phyloP scores from a whole-genome alignment of 2,888 invertebrate genomes.

The Caenorhabditis becei region DNA sequence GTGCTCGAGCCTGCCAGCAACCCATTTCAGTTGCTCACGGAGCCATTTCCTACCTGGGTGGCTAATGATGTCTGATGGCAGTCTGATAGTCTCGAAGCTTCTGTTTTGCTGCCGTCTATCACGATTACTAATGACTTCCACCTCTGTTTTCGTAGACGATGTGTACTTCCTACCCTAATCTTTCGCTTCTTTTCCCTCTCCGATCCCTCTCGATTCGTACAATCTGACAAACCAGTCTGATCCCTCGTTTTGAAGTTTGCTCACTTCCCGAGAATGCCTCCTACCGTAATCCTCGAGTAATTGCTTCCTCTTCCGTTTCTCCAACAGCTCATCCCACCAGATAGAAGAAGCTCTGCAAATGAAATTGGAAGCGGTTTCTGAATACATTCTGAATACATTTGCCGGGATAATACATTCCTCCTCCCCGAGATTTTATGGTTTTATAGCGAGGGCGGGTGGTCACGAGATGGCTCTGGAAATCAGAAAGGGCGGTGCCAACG shows the following conservation, averaged over 20 bases:
- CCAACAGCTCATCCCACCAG: background rate
- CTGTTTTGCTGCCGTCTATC: background rate
- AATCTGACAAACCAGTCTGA: background rate
- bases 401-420: conserved; percentile 25
- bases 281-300: background rate
- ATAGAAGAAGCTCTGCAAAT: conserved; percentile 2
- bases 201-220: background rate
- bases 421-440: background rate
- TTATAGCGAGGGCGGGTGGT: conserved; percentile 27
- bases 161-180: background rate
- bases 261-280: background rate
- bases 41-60: too few species aligned
- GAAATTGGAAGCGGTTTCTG: background rate
- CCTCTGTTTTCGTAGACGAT: background rate
- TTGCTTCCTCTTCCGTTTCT: background rate
- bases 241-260: background rate
- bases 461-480: conserved; percentile 14
- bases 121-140: conserved; percentile 8
- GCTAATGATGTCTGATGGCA: too few species aligned
- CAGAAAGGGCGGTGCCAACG: conserved; percentile 18
- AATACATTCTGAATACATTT: conserved; percentile 24
- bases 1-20: too few species aligned
- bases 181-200: background rate
- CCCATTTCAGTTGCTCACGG: too few species aligned
- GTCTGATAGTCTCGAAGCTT: too few species aligned